Base-by-base conservation (phyloP, 2,113 vertebrate species). In the Festucalex cinctus region DNA sequence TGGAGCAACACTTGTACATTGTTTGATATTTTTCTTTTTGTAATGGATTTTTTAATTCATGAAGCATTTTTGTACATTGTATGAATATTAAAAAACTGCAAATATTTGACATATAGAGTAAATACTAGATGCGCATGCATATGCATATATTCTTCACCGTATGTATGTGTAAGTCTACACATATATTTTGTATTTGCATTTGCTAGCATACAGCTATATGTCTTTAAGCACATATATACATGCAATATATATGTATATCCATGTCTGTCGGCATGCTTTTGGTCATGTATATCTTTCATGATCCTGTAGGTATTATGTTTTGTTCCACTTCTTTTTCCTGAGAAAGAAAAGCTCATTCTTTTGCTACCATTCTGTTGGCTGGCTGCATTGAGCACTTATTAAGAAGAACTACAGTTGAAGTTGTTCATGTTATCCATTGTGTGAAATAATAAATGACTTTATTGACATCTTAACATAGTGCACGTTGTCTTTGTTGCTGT, bases 361-460 rank as follows among this genome's bases (percentile, higher is more conserved):
- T 96, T 81, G 94, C 95, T 96, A 94, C 92, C 94, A 92, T 94
- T 95, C 71, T 94, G 93, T 94, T 88, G 96, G 95, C 94, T 94
- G 95, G 94, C 95, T 94, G 94, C 92, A 87, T 95, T 96, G 94
- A 97, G 96, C 95, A 95, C 94, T 97, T 98, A 95, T 85, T 67
- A 92, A 91, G 92, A 94, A 93, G 93, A 95, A 94, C 91, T 93
- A 94, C 94, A 94, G 92, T 95, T 93, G 94, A 96, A 95, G 95
- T 95, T 97, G 95, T 98, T 98, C 94, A 96, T 99, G 95, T 98
- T 97, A 98, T 96, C 96, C 95, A 97, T 98, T 98, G 97, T 98
- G 97, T 98, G 96, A 96, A 99, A 98, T 96, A 98, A 92, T 91
- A 92, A 93, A 93, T 91, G 90, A 92, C 87, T 92, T 91, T 93